Conservation (phyloP, 2,113 vertebrate genomes). For the Ariopsis seemanni region DNA sequence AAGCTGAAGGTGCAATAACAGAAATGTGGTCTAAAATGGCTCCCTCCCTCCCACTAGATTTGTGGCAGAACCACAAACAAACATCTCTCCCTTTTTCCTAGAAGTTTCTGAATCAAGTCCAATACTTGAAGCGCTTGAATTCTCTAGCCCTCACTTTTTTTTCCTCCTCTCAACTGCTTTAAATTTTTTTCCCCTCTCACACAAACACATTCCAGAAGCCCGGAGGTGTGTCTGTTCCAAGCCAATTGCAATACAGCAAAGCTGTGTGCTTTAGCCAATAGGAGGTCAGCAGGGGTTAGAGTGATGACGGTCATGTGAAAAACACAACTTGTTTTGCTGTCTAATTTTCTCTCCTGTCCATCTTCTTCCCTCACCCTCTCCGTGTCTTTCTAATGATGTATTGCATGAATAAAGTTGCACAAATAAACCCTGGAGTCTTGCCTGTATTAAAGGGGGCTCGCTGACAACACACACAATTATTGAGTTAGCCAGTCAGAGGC, state of each 20-base stretch:
- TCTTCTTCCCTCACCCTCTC: conserved; percentile 18
- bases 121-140: conserved; percentile 35
- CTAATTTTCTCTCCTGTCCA: not conserved
- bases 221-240: conserved; percentile 77
- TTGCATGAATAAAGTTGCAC: conserved; percentile 68
- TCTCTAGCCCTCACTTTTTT: not conserved
- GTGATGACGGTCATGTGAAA: conserved; percentile 55
- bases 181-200: conserved; percentile 46
- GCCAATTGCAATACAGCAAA: conserved; percentile 71
- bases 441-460: conserved; percentile 60
- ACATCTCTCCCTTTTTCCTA: conserved; percentile 72
- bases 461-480: conserved; percentile 42
- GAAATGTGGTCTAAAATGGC: not conserved
- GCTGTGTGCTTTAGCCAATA: conserved; percentile 57
- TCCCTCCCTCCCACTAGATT: not conserved
- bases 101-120: conserved; percentile 69
- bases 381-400: conserved; percentile 67
- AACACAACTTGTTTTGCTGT: conserved; percentile 73
- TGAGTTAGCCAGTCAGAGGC: conserved; percentile 58
- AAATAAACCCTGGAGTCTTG: conserved; percentile 62
- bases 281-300: conserved; percentile 38
- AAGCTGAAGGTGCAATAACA: conserved; percentile 19
- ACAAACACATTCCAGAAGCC: conserved; percentile 81
- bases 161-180: conserved; percentile 23
- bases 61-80: conserved; percentile 54